Percentiles rank a stretch among this genome's conserved stretches.
phyloP scores from a whole-genome alignment of 2,113 vertebrate genomes.

The Epinephelus cyanopodus region DNA sequence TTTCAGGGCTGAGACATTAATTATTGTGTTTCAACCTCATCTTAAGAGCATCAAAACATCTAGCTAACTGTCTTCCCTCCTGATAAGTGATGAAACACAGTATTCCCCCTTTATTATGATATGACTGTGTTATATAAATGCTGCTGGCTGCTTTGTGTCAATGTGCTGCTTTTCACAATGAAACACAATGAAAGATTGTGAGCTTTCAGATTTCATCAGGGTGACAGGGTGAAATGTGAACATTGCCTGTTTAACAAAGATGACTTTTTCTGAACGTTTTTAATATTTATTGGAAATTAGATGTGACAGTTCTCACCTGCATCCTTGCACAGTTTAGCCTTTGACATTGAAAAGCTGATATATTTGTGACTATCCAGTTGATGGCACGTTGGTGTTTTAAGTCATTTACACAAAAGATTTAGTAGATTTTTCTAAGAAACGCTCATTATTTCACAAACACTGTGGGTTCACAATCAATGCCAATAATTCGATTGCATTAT shows the following conservation, averaged over 20 bases:
- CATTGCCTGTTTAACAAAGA: too few species aligned
- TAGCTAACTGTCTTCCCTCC: background rate
- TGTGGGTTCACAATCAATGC: background rate
- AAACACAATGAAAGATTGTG: background rate
- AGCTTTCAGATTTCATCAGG: background rate
- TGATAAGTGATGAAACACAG: background rate
- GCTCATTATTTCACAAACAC: slow-evolving; percentile 7
- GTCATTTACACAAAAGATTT: background rate
- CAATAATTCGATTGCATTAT: background rate
- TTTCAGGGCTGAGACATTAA: slow-evolving; percentile 1
- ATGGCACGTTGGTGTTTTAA: too few species aligned
- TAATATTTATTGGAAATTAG: too few species aligned
- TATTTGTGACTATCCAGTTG: too few species aligned
- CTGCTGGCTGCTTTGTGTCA: background rate
- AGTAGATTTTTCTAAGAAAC: background rate
- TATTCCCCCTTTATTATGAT: background rate
- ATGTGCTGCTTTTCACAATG: background rate
- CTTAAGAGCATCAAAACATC: background rate
- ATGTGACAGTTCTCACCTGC: too few species aligned
- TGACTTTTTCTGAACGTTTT: too few species aligned
- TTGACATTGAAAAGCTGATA: too few species aligned
- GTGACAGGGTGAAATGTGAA: background rate
- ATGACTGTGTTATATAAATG: background rate
- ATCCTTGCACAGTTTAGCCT: too few species aligned
- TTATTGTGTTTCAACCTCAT: background rate